phyloP scores from a whole-genome alignment of 2,797 vertebrate species.

The Odontamblyopus lacepedii region DNA sequence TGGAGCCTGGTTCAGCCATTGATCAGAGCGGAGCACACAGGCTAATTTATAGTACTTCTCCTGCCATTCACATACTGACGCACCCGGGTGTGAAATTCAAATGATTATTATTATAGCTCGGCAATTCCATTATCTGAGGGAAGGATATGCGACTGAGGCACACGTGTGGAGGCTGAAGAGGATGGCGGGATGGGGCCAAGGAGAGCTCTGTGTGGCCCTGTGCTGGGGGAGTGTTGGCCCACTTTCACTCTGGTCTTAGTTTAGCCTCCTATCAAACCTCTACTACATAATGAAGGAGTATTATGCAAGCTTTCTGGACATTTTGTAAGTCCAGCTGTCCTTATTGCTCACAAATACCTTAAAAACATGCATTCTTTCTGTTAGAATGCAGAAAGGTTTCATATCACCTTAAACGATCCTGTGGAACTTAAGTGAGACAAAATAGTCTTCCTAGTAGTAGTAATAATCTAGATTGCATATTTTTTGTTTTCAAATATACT shows the following conservation, averaged over 20 bases:
- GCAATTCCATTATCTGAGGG: constrained; percentile 79
- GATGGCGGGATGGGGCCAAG: constrained; percentile 45
- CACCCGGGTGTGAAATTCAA: constrained; percentile 80
- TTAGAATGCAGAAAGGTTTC: neutral
- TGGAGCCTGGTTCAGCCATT: constrained; percentile 72
- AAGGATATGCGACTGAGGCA: constrained; percentile 73
- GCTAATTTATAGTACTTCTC: constrained; percentile 80
- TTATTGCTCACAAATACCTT: neutral
- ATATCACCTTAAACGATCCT: neutral
- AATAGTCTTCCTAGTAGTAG: too few relatives aligned
- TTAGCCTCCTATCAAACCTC: constrained; percentile 18
- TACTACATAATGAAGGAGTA: neutral
- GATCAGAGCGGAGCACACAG: constrained; percentile 71
- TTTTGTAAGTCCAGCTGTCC: neutral
- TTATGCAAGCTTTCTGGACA: neutral
- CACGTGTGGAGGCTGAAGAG: constrained; percentile 60
- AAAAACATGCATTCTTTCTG: neutral
- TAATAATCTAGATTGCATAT: too few relatives aligned
- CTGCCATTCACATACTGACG: constrained; percentile 61
- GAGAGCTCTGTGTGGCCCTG: constrained; percentile 57
- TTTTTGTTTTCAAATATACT: too few relatives aligned
- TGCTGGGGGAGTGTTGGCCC: constrained; percentile 50
- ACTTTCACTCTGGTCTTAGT: constrained; percentile 51
- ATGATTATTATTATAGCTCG: constrained; percentile 82
- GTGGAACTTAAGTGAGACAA: too few relatives aligned